Base-by-base conservation (phyloP, 2,888 invertebrate genomes). In the Drosophila tanythrix region DNA sequence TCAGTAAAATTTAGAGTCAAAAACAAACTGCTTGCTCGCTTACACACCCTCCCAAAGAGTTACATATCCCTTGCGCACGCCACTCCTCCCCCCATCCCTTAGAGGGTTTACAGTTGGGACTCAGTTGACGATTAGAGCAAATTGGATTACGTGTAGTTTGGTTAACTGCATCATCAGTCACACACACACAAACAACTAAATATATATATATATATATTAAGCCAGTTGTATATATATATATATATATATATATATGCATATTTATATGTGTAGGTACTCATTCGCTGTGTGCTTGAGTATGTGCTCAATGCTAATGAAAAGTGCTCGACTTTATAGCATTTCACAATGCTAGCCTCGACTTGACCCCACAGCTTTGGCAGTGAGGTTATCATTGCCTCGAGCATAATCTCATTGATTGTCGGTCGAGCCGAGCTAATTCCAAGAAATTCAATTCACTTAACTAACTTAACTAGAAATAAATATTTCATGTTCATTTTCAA, bases 61-160 rank as follows among this genome's bases (percentile, higher is more conserved):
- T 8, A 4, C 35, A 13, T 13, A 21, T 11, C 43, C 40, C 21
- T 13, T 43, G 21, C 43, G 11, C 25, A 25, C 8, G 46, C 2
- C 15, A 15, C 25, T 46, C 8, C 15, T 4, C 15, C 25, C 3
- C 3, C 4, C 3, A 6, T 15, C 2, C 6, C 15, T 33, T 11
- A 27, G n/a, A 27, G 31, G 38, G n/a, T 6, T 50, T 7, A 33
- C 15, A 40, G 27, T 27, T 18, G 46, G 67, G 48, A 68, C 68
- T 61, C 51, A 68, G 67, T 52, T 71, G 77, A 56, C 51, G 62
- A 73, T 72, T 67, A 72, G 66, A 70, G 60, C 70, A 69, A 84
- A 83, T 82, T 82, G 84, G 82, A 87, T 81, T 87, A 87, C 87
- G 87, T 82, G 87, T 74, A 64, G 68, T 72, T 86, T 81, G 83